Conservation (phyloP, 2,888 invertebrate genomes). For the Apantesis nais region DNA sequence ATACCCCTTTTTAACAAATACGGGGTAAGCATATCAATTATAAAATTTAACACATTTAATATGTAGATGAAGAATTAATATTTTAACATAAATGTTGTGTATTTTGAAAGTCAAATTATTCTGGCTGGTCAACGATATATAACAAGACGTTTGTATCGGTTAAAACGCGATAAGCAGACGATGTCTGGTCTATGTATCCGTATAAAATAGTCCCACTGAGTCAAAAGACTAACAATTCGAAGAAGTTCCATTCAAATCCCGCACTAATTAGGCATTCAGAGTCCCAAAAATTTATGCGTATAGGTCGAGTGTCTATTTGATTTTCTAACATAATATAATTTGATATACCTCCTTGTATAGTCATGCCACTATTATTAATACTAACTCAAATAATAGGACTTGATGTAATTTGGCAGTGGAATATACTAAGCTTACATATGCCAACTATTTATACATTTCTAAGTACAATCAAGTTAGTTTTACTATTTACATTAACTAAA, state of each 20-base stretch:
- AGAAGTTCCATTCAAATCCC: background rate
- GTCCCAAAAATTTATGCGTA: background rate
- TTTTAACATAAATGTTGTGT: too few relatives aligned
- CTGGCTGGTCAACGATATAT: background rate
- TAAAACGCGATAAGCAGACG: background rate
- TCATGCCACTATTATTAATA: background rate
- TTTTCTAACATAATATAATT: background rate
- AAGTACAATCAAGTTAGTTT: slow-evolving; percentile 14
- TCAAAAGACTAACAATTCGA: background rate
- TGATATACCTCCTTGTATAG: background rate
- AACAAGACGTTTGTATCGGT: background rate
- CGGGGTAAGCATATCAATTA: too few relatives aligned
- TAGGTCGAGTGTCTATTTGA: background rate
- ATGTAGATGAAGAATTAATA: too few relatives aligned
- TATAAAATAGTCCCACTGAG: background rate
- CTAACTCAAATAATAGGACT: background rate
- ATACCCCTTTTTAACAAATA: too few relatives aligned
- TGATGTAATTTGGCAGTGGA: slow-evolving; percentile 25
- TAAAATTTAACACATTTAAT: too few relatives aligned
- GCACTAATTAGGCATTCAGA: background rate
- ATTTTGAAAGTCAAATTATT: too few relatives aligned
- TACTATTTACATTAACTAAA: slow-evolving; percentile 32
- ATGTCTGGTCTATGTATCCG: background rate
- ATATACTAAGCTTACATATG: background rate
- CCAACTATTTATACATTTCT: slow-evolving; percentile 17